Evolutionary conservation across 2,888 invertebrate genomes (phyloP).

Genomic region (Acronicta aceris): DNA sequence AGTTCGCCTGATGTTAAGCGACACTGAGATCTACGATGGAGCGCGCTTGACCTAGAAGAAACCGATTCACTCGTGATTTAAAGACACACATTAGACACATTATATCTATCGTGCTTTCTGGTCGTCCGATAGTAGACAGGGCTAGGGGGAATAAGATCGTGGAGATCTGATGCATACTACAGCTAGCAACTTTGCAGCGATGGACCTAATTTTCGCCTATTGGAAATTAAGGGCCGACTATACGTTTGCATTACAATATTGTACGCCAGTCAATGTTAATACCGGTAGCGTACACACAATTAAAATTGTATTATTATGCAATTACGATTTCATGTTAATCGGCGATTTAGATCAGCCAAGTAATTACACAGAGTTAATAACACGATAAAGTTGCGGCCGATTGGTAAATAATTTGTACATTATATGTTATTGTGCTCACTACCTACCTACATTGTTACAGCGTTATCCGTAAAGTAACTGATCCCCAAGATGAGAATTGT

Average conservation of each 20-base stretch:
- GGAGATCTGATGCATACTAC: no score
- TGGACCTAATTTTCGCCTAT: constrained; percentile 16
- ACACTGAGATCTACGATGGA: no score
- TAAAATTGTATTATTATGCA: constrained; percentile 49
- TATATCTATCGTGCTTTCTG: no score
- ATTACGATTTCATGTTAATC: constrained; percentile 38
- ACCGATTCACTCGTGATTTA: no score
- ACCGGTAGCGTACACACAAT: constrained; percentile 42
- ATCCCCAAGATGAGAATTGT: no score
- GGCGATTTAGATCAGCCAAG: constrained; percentile 44
- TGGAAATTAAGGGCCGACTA: constrained; percentile 19
- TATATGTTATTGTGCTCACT: constrained; percentile 9
- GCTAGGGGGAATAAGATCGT: no score
- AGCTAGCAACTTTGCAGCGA: not conserved
- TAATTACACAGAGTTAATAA: constrained; percentile 48
- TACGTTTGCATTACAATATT: constrained; percentile 31
- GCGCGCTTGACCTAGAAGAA: no score
- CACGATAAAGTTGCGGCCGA: constrained; percentile 40
- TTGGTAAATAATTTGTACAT: constrained; percentile 38
- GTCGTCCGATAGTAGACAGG: no score
- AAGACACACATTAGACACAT: no score
- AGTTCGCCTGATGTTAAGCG: no score
- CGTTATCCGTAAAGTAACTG: not conserved
- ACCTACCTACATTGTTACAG: constrained; percentile 13
- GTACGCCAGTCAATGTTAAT: constrained; percentile 37